phyloP scores from a whole-genome alignment of 1,140 invertebrate genomes.

The Nephotettix cincticeps region DNA sequence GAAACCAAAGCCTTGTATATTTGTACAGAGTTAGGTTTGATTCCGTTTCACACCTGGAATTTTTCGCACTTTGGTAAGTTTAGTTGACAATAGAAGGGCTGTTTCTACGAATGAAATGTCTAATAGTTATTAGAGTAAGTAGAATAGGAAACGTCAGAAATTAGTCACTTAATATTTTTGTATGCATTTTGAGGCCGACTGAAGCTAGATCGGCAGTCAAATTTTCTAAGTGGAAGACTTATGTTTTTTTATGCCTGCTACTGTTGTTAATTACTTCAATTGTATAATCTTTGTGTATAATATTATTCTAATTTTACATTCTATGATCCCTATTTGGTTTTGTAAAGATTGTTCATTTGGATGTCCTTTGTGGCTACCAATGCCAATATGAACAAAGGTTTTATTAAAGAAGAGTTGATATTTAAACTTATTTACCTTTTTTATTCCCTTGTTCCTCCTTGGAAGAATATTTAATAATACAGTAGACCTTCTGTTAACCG shows the following conservation, averaged over 20 bases:
- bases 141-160: conserved; percentile 26
- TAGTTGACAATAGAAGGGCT: conserved; percentile 21
- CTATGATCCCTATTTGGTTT: conserved; percentile 28
- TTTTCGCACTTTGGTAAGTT: neutral
- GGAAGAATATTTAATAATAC: too few relatives aligned
- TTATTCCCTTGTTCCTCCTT: too few relatives aligned
- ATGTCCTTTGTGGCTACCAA: conserved; percentile 31
- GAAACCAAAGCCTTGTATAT: conserved; percentile 17
- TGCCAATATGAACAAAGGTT: conserved; percentile 22
- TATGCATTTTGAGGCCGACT: conserved; percentile 25
- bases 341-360: conserved; percentile 35
- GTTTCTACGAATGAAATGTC: conserved; percentile 12
- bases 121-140: conserved; percentile 7
- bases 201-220: conserved; percentile 11
- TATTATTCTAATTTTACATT: conserved; percentile 29
- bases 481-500: too few relatives aligned
- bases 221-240: conserved; percentile 12
- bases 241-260: conserved; percentile 8
- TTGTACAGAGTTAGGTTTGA: neutral
- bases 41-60: neutral
- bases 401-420: conserved; percentile 25
- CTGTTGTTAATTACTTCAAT: neutral
- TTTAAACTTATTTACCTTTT: neutral
- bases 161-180: conserved; percentile 34
- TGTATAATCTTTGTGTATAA: conserved; percentile 34